Percentiles rank a stretch among this genome's conserved stretches.
Conservation (phyloP, 2,113 vertebrate genomes). For the Delphinus delphis region DNA sequence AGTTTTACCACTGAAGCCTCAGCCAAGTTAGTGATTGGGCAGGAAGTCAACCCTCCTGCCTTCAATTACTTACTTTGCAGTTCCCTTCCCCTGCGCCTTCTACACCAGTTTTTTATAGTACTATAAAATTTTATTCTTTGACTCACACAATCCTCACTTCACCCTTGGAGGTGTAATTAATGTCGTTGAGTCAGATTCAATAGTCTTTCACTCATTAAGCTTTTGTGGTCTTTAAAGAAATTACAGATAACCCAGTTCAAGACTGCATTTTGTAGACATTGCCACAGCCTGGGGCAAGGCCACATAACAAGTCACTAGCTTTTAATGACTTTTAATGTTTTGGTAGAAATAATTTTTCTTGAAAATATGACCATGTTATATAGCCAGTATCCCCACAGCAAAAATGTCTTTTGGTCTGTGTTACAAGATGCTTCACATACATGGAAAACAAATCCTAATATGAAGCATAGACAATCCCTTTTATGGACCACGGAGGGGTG, state of each 20-base stretch:
- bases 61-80: background rate
- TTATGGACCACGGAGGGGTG: background rate
- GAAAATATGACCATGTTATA: background rate
- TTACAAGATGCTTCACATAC: background rate
- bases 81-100: background rate
- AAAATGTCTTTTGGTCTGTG: background rate
- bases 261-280: background rate
- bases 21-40: background rate
- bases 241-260: background rate
- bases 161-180: conserved; percentile 8
- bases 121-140: conserved; percentile 27
- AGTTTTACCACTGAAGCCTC: conserved; percentile 13
- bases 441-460: background rate
- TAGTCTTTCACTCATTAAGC: background rate
- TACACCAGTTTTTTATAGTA: conserved; percentile 25
- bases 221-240: conserved; percentile 17
- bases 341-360: conserved; percentile 2
- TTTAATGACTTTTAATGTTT: conserved; percentile 18
- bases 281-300: background rate
- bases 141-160: conserved; percentile 6
- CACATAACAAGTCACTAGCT: background rate
- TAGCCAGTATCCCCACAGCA: background rate
- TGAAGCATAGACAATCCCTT: background rate
- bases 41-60: conserved; percentile 23
- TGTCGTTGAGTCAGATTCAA: background rate